Conservation (phyloP, 1,140 invertebrate genomes). For the Nomia melanderi region DNA sequence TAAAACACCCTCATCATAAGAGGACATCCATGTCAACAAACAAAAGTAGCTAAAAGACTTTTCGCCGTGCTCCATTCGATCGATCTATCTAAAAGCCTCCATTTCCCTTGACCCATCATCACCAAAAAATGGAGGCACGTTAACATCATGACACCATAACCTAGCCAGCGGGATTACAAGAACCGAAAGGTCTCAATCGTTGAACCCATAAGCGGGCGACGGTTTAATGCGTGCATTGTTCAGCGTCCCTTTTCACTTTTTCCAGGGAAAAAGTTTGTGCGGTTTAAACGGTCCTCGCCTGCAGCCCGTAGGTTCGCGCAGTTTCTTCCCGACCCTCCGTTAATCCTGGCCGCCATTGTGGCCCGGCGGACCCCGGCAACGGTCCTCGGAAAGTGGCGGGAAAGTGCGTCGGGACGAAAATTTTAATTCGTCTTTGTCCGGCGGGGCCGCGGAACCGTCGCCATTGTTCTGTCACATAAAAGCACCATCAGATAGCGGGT, state of each 20-base stretch:
- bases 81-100: neutral
- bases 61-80: no score
- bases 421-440: conserved; percentile 62
- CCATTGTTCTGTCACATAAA: conserved; percentile 62
- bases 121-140: neutral
- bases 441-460: conserved; percentile 33
- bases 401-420: conserved; percentile 31
- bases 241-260: neutral
- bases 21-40: no score
- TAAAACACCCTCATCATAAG: no score
- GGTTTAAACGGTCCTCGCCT: neutral
- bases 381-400: neutral
- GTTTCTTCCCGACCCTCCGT: neutral
- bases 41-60: no score
- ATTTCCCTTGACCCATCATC: neutral
- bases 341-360: neutral
- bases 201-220: neutral
- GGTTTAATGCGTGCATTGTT: conserved; percentile 15
- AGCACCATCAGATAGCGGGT: conserved; percentile 58
- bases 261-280: neutral
- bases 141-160: conserved; percentile 34
- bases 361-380: neutral
- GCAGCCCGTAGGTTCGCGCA: neutral
- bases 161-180: neutral
- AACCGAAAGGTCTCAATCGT: conserved; percentile 1